phyloP scores from a whole-genome alignment of 1,140 invertebrate species.

The Ladona fulva region DNA sequence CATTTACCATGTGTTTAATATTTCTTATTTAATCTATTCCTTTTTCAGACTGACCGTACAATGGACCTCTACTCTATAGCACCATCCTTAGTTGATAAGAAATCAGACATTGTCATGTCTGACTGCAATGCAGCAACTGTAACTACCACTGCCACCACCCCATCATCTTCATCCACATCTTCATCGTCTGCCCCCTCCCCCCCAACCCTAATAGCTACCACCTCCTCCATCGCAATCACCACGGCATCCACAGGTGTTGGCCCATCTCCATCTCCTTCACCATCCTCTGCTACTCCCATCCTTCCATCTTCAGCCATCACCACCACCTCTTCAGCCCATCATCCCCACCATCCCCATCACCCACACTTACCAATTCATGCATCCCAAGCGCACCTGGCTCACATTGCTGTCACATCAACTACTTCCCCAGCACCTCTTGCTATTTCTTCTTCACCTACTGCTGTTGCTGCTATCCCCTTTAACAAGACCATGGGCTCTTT shows the following conservation, averaged over 20 bases:
- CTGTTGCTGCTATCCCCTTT: slow-evolving; percentile 37
- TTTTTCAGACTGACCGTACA: background rate
- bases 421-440: slow-evolving; percentile 24
- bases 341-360: background rate
- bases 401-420: background rate
- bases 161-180: slow-evolving; percentile 31
- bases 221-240: background rate
- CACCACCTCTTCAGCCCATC: background rate
- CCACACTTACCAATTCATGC: background rate
- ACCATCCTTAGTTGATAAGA: background rate
- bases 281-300: background rate
- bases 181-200: slow-evolving; percentile 31
- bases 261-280: background rate
- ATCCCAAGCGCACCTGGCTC: background rate
- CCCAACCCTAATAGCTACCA: slow-evolving; percentile 29
- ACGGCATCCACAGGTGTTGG: background rate
- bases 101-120: background rate
- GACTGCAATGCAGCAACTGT: slow-evolving; percentile 28
- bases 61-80: background rate
- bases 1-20: background rate
- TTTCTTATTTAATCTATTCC: background rate
- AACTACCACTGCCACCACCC: slow-evolving; percentile 26
- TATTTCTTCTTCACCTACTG: slow-evolving; percentile 36
- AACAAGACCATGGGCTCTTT: slow-evolving; percentile 37
- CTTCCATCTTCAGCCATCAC: background rate